Conservation (phyloP, 1,140 invertebrate species). For the Zaprionus africanus region DNA sequence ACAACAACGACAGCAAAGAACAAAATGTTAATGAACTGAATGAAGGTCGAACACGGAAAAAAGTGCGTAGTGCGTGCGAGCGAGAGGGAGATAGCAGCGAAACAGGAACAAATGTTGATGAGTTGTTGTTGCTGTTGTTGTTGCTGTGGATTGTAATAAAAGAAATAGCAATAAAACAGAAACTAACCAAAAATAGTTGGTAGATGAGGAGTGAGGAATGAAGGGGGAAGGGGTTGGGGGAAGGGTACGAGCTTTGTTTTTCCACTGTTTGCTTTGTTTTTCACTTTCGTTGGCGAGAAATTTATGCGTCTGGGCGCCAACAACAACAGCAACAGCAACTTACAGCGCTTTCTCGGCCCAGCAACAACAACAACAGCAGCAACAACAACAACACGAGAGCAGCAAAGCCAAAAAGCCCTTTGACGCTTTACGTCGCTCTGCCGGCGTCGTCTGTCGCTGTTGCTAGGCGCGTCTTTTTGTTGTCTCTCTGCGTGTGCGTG, state of each 20-base stretch:
- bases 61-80: constrained; percentile 60
- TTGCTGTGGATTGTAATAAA: constrained; percentile 13
- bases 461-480: constrained; percentile 64
- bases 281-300: constrained; percentile 40
- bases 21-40: constrained; percentile 80
- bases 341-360: constrained; percentile 14
- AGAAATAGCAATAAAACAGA: constrained; percentile 36
- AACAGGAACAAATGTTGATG: constrained; percentile 33
- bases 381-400: neutral
- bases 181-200: constrained; percentile 34
- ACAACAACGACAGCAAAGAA: constrained; percentile 15
- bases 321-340: neutral
- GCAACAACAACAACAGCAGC: neutral
- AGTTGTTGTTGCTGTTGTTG: neutral
- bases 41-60: constrained; percentile 66
- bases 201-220: neutral
- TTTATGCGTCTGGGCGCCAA: constrained; percentile 41
- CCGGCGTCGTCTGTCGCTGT: constrained; percentile 26
- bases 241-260: neutral
- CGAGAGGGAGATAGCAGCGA: constrained; percentile 24
- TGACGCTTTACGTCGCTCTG: constrained; percentile 13
- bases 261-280: constrained; percentile 17
- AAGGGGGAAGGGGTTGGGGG: too few relatives aligned
- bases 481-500: constrained; percentile 15
- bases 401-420: constrained; percentile 21